Base-by-base conservation (phyloP, 1,140 invertebrate genomes). In the Bombus vancouverensis region DNA sequence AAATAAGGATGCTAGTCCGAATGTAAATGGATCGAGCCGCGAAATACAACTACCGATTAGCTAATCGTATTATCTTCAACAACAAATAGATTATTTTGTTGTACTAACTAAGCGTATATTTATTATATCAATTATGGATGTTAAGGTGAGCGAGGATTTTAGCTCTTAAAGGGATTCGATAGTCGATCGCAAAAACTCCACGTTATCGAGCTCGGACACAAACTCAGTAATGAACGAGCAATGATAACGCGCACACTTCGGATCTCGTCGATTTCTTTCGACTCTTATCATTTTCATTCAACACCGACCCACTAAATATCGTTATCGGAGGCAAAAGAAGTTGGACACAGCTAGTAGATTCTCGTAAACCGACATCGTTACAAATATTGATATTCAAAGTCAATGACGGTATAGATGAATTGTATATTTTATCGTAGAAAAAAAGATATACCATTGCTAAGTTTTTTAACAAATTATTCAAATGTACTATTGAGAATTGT, bases 101-200 rank as follows among this genome's bases (percentile, higher is more conserved):
- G 13, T 62, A 53, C 6, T 8, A 6, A 65, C 57, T 78, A 83
- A 78, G 34, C 74, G 57, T 39, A 81, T 83, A 83, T 87, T 83
- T 77, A 66, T 62, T 78, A 73, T 37, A 73, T 86, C 84, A 72
- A n/a, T 59, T n/a, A 84, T 65, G 59, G 32, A 77, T 83, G 53
- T 80, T 62, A 57, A 53, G 1, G 18, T 18, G 47, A 6, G 1
- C 5, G 5, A 22, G 18, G 1, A 53, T 53, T 53, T 77, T 72
- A 75, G 37, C 72, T 74, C 62, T 83, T 77, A 83, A 83, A 53
- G 65, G 66, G 85, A 80, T 68, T 83, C 85, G 80, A 77, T 83
- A 77, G 66, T 86, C 73, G 66, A 86, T 83, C 80, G 66, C 73
- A 80, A 71, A 65, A 28, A 53, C 37, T 62, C 65, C 34, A 42